Base-by-base conservation (phyloP, 2,888 invertebrate genomes). In the Linyphia triangularis region DNA sequence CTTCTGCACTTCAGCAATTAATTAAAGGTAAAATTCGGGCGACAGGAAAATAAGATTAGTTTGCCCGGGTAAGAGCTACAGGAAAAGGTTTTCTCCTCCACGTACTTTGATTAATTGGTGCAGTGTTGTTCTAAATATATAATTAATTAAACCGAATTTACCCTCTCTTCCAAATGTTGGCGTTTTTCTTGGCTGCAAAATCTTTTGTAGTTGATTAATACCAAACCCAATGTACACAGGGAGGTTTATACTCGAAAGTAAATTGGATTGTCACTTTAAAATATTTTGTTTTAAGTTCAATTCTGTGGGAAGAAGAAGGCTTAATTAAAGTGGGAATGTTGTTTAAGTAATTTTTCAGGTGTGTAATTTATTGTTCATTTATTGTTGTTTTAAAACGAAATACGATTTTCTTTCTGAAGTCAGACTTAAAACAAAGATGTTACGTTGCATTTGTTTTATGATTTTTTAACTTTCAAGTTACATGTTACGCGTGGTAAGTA, bases 231-330 rank as follows among this genome's bases (percentile, higher is more conserved):
- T 51, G 51, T 3, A n/a, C n/a, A 51, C n/a, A n/a, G 51, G 16
- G 51, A 5, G 51, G 13, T 51, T 13, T 51, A 16, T 51, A 51
- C 13, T n/a, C 3, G 5, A 13, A 51, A 51, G 51, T n/a, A 51
- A 51, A 51, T 51, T 51, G 51, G 51, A 51, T 51, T 51, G 51
- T 51, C 51, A 51, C 51, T 51, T 51, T 51, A 51, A 51, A 51
- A 5, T 51, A 51, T 51, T 51, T 51, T 51, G 51, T 51, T 51
- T 51, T n/a, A 51, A 13, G 13, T 51, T 5, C 1, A n/a, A n/a
- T 51, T n/a, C 51, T 5, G 5, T 51, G 51, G n/a, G 51, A 16
- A 51, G 16, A 51, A 16, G 51, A 5, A n/a, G 13, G 51, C 51
- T 51, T 51, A 51, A 51, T 51, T 16, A 51, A 51, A 51, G 51